These are phyloP conservation scores for Venustoraphidia nigricollis DNA, from an alignment of 2,888 invertebrate species.

Conservation along the genomic window DNA sequence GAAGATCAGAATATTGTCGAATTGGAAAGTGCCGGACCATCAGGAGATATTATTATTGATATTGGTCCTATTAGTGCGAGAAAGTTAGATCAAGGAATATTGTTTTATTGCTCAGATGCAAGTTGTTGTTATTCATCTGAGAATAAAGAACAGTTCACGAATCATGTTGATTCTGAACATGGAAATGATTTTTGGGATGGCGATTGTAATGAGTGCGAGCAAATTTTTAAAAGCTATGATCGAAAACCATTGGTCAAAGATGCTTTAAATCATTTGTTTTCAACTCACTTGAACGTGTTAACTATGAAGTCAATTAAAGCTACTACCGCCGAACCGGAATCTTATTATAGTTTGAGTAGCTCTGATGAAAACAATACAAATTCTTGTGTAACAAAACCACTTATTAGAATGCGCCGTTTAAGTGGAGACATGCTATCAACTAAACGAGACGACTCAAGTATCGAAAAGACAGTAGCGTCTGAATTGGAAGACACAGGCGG, in stretches of 20 bases:
- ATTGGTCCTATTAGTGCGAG: not conserved
- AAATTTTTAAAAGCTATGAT: constrained; percentile 24
- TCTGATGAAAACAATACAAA: too few species aligned
- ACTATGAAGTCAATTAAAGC: not conserved
- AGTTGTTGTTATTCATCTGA: constrained; percentile 23
- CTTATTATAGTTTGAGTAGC: constrained; percentile 14
- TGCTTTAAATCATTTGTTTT: constrained; percentile 29
- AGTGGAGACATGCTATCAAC: constrained; percentile 28
- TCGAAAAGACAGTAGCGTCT: constrained; percentile 6
- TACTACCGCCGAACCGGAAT: constrained; percentile 16
- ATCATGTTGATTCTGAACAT: constrained; percentile 23
- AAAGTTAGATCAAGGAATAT: not conserved
- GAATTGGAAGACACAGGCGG: constrained; percentile 10
- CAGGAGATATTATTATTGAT: not conserved
- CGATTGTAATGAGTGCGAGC: constrained; percentile 33
- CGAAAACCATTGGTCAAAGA: constrained; percentile 24
- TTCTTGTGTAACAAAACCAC: constrained; percentile 7
- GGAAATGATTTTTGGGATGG: constrained; percentile 36
- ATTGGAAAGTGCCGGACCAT: not conserved
- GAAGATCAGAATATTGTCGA: not conserved
- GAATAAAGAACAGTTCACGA: constrained; percentile 20
- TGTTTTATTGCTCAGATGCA: constrained; percentile 17
- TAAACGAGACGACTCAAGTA: too few species aligned
- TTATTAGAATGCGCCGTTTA: constrained; percentile 26
- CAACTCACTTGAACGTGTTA: constrained; percentile 24